These are phyloP conservation scores for Eudasyphora cyanicolor DNA, from an alignment of 2,888 invertebrate species.

Conservation along the genomic window DNA sequence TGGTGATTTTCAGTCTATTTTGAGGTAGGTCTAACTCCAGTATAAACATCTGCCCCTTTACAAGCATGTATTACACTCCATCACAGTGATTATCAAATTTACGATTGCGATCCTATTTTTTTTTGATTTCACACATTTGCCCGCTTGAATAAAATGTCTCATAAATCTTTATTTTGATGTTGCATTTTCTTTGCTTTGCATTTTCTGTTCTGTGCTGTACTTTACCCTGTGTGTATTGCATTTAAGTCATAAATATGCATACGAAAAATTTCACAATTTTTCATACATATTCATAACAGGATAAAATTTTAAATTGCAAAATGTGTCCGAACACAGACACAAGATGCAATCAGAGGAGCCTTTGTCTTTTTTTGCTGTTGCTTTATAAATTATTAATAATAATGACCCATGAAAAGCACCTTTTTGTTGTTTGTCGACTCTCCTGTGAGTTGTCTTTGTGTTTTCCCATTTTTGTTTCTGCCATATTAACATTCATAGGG, in stretches of 20 bases:
- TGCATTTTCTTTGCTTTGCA: not conserved
- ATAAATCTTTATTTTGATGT: not conserved
- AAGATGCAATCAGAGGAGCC: not conserved
- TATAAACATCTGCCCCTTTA: too few species aligned
- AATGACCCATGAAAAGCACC: slow-evolving; percentile 13
- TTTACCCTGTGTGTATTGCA: not conserved
- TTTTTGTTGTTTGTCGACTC: not conserved
- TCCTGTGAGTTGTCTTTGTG: too few species aligned
- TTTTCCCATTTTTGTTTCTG: not conserved
- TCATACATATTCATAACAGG: not conserved
- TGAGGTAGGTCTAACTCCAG: too few species aligned
- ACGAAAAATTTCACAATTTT: too few species aligned
- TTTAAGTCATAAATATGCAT: slow-evolving; percentile 13
- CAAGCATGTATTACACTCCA: too few species aligned
- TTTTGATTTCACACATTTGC: too few species aligned
- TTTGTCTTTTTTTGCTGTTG: not conserved
- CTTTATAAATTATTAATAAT: not conserved
- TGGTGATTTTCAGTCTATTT: too few species aligned
- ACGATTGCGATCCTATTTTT: too few species aligned
- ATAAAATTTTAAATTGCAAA: not conserved
- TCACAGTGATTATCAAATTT: too few species aligned
- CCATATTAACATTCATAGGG: not conserved
- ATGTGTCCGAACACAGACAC: not conserved
- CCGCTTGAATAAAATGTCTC: not conserved
- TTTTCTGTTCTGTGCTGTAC: too few species aligned